phyloP scores from a whole-genome alignment of 1,140 invertebrate genomes.

The Whitmania pigra region DNA sequence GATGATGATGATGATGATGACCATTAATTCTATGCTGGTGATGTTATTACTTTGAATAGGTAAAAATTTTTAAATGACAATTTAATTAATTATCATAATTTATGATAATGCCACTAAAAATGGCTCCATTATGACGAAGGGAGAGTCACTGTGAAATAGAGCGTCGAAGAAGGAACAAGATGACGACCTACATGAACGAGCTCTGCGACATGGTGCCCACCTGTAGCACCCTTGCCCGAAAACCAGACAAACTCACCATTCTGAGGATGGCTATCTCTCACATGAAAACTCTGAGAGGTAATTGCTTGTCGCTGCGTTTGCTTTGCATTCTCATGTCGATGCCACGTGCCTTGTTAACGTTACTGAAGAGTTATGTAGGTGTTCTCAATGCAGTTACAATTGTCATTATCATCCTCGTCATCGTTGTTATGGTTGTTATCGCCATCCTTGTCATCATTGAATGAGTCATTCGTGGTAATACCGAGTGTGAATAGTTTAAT shows the following conservation, averaged over 20 bases:
- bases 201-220: slow-evolving; percentile 99
- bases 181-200: slow-evolving; percentile 99
- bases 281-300: slow-evolving; percentile 90
- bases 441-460: too few relatives aligned
- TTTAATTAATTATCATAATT: not conserved
- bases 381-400: too few relatives aligned
- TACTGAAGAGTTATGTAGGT: too few relatives aligned
- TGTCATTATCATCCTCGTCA: too few relatives aligned
- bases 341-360: too few relatives aligned
- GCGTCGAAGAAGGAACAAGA: slow-evolving; percentile 91
- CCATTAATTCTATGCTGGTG: not conserved
- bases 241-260: slow-evolving; percentile 98
- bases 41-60: too few relatives aligned
- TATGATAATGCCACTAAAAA: not conserved
- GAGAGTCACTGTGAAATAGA: slow-evolving; percentile 99
- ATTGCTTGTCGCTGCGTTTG: not conserved
- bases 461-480: too few relatives aligned
- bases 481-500: too few relatives aligned
- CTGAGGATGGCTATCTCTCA: slow-evolving; percentile 97
- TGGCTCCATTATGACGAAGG: slow-evolving; percentile 42
- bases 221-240: slow-evolving; percentile 85
- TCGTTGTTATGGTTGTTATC: too few relatives aligned
- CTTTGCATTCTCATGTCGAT: too few relatives aligned
- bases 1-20: not conserved
- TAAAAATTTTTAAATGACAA: too few relatives aligned